Conservation (phyloP, 2,797 vertebrate species). For the Thunnus albacares region DNA sequence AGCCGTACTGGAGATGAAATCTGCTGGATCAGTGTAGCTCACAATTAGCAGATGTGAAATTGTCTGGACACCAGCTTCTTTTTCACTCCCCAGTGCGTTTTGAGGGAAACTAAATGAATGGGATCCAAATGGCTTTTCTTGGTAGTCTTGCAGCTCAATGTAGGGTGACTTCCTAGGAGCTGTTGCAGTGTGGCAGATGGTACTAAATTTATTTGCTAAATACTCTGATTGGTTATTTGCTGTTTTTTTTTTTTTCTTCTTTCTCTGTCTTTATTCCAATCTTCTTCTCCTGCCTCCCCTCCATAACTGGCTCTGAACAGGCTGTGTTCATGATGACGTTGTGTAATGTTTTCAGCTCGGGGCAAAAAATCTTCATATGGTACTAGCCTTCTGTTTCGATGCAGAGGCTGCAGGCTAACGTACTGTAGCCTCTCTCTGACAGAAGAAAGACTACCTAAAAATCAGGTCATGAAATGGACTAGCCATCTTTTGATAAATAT, state of each 20-base stretch:
- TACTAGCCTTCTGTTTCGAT: conserved; percentile 79
- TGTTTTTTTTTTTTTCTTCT: conserved; percentile 27
- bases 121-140: conserved; percentile 77
- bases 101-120: conserved; percentile 84
- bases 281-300: conserved; percentile 56
- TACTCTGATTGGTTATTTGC: conserved; percentile 80
- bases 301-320: conserved; percentile 67
- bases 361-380: conserved; percentile 83
- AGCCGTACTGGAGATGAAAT: conserved; percentile 68
- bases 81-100: conserved; percentile 83
- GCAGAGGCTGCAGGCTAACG: conserved; percentile 72
- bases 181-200: conserved; percentile 82
- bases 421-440: conserved; percentile 51
- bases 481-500: conserved; percentile 45
- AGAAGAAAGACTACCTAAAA: conserved; percentile 62
- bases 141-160: conserved; percentile 77
- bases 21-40: conserved; percentile 80
- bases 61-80: conserved; percentile 83
- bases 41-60: conserved; percentile 84
- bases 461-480: conserved; percentile 72
- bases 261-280: conserved; percentile 46
- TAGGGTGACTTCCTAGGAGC: conserved; percentile 81
- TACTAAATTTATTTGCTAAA: conserved; percentile 83
- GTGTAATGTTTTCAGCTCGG: conserved; percentile 82
- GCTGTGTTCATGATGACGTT: conserved; percentile 75